Evolutionary conservation across 2,797 vertebrate genomes (phyloP).

Genomic region (Microctenopoma steveboyesi): DNA sequence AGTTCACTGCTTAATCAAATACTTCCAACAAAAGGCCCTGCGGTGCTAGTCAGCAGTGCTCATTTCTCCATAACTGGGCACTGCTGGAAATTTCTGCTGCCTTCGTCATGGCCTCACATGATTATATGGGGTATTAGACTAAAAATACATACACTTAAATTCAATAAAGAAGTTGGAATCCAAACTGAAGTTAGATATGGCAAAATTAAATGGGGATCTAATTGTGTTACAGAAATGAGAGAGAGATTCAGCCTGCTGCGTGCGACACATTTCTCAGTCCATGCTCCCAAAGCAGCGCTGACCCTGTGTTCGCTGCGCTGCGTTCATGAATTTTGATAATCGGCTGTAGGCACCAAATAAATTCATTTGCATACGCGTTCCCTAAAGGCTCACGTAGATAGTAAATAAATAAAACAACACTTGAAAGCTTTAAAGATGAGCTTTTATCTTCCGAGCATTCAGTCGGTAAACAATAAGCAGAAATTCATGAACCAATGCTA

Average conservation of each 20-base stretch:
- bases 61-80: conserved; percentile 14
- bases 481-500: conserved; percentile 19
- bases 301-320: conserved; percentile 23
- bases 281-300: conserved; percentile 7
- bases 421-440: conserved; percentile 38
- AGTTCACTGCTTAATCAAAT: conserved; percentile 54
- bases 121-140: not conserved
- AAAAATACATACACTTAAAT: not conserved
- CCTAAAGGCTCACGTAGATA: conserved; percentile 36
- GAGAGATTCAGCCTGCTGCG: not conserved
- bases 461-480: conserved; percentile 40
- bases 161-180: not conserved
- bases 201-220: not conserved
- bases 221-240: not conserved
- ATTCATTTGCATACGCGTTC: conserved; percentile 49
- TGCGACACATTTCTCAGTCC: not conserved
- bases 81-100: conserved; percentile 18
- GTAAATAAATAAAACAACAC: conserved; percentile 42
- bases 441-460: conserved; percentile 32
- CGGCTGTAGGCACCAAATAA: conserved; percentile 55
- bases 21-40: conserved; percentile 39
- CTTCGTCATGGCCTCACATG: conserved; percentile 5
- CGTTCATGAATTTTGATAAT: conserved; percentile 51
- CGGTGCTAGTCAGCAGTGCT: conserved; percentile 41
- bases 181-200: not conserved